Base-by-base conservation (phyloP, 2,113 vertebrate species). In the Entelurus aequoreus region DNA sequence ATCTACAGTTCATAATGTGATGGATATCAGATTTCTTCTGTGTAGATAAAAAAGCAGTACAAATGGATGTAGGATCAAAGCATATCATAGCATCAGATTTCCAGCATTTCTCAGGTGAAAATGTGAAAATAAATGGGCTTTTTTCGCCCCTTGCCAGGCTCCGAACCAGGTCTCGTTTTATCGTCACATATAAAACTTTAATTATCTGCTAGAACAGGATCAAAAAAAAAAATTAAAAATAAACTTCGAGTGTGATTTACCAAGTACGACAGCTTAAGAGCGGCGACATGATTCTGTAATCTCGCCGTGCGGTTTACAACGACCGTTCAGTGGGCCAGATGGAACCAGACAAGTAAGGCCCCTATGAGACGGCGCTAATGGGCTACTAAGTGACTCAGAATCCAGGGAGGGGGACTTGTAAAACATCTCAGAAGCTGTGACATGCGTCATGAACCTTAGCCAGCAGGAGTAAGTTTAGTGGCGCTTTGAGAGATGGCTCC, bases 171-270 rank as follows among this genome's bases (percentile, higher is more conserved):
- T 75, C 75, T 76, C 75, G 47, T 54, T 76, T 62, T 14, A 82
- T 82, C 77, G 77, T 74, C 60, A 48, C 40, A 46, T 63, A 81
- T 79, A n/a, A 74, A 86, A 86, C 73, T 76, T 78, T 83, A n/a
- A 82, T 74, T 53, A 73, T 67, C 63, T 65, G 66, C 74, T 76
- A 62, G 48, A 80, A 28, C 28, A 28, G 28, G 28, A 28, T 28
- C 28, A 28, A 28, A 28, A 72, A 54, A 59, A 75, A n/a, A 54
- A 60, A 65, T 48, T 35, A 75, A 84, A 69, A 48, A 54, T 54
- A 66, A 79, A 62, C 63, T 57, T 69, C 71, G 40, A 66, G 66
- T 71, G 76, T 63, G 14, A 67, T 55, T 46, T 54, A 77, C 49
- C 52, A 66, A 82, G 77, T 60, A 62, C 54, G 76, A 81, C 67